Conservation (phyloP, 2,113 vertebrate species). For the Gracilinanus agilis region DNA sequence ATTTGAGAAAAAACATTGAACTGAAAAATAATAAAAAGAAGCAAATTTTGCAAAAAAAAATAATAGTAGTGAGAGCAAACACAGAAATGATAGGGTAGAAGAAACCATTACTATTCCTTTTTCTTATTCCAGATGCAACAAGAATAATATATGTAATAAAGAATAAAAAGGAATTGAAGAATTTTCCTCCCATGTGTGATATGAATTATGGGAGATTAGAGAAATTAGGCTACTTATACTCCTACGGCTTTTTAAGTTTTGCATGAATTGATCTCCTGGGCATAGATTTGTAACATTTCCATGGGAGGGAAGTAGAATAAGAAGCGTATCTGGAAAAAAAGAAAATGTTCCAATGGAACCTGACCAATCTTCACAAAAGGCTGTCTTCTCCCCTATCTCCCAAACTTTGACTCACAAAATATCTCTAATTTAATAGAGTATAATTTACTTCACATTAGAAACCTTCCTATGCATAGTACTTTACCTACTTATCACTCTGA, state of each 20-base stretch:
- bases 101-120: background rate
- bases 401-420: background rate
- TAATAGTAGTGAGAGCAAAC: too few relatives aligned
- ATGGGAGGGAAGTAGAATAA: background rate
- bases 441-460: background rate
- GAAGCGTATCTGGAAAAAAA: background rate
- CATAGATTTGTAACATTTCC: background rate
- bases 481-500: background rate
- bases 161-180: background rate
- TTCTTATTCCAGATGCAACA: background rate
- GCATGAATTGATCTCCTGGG: background rate
- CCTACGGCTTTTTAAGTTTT: background rate
- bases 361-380: background rate
- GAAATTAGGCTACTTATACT: background rate
- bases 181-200: background rate
- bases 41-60: too few relatives aligned
- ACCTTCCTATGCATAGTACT: background rate
- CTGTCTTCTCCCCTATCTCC: background rate
- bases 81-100: too few relatives aligned
- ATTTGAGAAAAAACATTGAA: too few relatives aligned
- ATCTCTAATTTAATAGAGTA: background rate
- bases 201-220: background rate
- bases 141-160: background rate
- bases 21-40: too few relatives aligned
- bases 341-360: background rate